These are phyloP conservation scores for Labrus mixtus DNA, from an alignment of 2,113 vertebrate species.

Conservation along the genomic window DNA sequence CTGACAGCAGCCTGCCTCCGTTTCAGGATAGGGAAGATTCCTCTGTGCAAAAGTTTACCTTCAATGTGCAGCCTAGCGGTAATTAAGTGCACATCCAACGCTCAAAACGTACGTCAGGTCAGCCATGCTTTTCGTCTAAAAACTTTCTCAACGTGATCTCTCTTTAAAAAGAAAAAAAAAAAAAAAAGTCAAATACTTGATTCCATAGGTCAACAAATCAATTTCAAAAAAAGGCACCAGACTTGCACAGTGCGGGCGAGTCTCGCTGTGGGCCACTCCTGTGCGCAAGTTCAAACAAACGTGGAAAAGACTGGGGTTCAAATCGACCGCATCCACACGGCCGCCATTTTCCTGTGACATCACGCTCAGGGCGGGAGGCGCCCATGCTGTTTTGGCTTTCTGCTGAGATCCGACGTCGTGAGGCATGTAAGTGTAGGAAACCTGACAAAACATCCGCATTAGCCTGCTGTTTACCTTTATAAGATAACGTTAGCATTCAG, in stretches of 20 bases:
- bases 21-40: constrained; percentile 69
- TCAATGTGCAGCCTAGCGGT: constrained; percentile 58
- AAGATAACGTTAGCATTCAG: too few species aligned
- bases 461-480: too few species aligned
- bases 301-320: constrained; percentile 58
- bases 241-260: constrained; percentile 72
- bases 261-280: constrained; percentile 56
- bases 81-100: constrained; percentile 64
- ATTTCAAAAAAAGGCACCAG: constrained; percentile 82
- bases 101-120: constrained; percentile 26
- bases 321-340: not conserved
- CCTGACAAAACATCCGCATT: too few species aligned
- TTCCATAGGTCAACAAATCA: constrained; percentile 58
- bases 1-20: constrained; percentile 61
- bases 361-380: not conserved
- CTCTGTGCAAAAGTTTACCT: constrained; percentile 81
- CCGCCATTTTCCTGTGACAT: not conserved
- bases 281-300: constrained; percentile 71
- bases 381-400: not conserved
- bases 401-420: too few species aligned
- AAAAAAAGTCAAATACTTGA: constrained; percentile 66
- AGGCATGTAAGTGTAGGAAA: too few species aligned
- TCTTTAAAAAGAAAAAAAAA: constrained; percentile 7
- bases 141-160: constrained; percentile 44
- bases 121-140: constrained; percentile 28